Percentiles rank a stretch among this genome's conserved stretches.
Evolutionary conservation across 2,888 invertebrate species (phyloP).

Genomic region (Sesia apiformis): DNA sequence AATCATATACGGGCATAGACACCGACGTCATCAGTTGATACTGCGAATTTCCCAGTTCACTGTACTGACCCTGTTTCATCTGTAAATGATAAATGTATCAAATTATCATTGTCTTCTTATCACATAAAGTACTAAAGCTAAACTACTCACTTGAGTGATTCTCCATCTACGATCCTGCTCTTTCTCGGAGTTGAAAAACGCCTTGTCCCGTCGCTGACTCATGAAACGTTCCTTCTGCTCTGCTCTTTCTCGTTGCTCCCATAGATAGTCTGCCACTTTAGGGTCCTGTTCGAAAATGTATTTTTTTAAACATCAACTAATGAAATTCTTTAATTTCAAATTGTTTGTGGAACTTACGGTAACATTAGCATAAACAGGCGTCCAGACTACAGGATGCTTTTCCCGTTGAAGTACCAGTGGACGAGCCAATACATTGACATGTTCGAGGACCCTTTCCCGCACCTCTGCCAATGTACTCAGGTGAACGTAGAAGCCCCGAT

Average conservation of each 20-base stretch:
- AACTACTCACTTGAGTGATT: conserved; percentile 50
- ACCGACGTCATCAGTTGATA: conserved; percentile 94
- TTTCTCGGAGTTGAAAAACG: conserved; percentile 75
- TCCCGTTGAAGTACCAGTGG: conserved; percentile 91
- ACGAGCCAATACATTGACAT: conserved; percentile 96
- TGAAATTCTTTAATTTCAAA: conserved; percentile 18
- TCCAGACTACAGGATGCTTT: conserved; percentile 95
- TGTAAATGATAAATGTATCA: conserved; percentile 20
- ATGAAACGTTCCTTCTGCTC: conserved; percentile 85
- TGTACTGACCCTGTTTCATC: conserved; percentile 77
- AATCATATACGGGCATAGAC: conserved; percentile 94
- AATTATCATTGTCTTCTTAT: background rate
- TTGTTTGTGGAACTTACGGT: conserved; percentile 67
- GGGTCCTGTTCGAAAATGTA: conserved; percentile 76
- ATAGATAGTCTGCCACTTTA: conserved; percentile 91
- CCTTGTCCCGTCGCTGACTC: conserved; percentile 77
- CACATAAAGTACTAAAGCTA: background rate
- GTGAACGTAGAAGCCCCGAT: conserved; percentile 97
- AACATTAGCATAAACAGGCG: conserved; percentile 95
- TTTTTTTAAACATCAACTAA: background rate
- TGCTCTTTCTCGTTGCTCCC: conserved; percentile 88
- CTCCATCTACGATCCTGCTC: conserved; percentile 78
- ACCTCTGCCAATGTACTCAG: conserved; percentile 98
- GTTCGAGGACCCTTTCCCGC: conserved; percentile 95
- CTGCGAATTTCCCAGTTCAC: conserved; percentile 74